These are phyloP conservation scores for Thelaira solivaga DNA, from an alignment of 2,888 invertebrate species.

Conservation along the genomic window DNA sequence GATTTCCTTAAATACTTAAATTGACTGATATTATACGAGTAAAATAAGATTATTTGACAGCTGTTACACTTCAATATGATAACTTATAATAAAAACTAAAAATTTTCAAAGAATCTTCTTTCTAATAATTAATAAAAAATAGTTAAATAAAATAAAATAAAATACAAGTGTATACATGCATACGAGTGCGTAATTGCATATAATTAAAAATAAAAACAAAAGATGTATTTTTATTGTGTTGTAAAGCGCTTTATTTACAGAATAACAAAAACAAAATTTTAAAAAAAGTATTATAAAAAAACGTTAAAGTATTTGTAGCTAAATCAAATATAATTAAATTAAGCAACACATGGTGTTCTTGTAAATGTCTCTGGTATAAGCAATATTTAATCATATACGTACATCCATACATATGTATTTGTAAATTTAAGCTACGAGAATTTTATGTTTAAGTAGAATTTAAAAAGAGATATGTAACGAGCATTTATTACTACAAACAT, in stretches of 20 bases:
- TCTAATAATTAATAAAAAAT: too few relatives aligned
- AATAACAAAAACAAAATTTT: conserved; percentile 40
- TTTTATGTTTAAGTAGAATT: not conserved
- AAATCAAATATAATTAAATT: conserved; percentile 10
- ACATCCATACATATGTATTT: conserved; percentile 50
- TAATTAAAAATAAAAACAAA: not conserved
- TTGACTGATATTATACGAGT: too few relatives aligned
- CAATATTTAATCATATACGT: conserved; percentile 62
- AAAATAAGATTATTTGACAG: too few relatives aligned
- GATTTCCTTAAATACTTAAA: too few relatives aligned
- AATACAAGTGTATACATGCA: too few relatives aligned
- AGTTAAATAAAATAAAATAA: too few relatives aligned
- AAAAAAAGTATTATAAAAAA: not conserved
- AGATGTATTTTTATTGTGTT: conserved; percentile 29
- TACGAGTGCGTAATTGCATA: too few relatives aligned
- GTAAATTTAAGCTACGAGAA: not conserved
- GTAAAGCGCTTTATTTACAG: conserved; percentile 19
- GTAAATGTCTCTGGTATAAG: conserved; percentile 58
- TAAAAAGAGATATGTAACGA: not conserved
- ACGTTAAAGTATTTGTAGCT: conserved; percentile 2
- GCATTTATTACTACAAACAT: too few relatives aligned
- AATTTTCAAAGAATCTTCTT: too few relatives aligned
- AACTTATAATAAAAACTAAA: too few relatives aligned
- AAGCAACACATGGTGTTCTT: conserved; percentile 55
- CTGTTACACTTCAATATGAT: too few relatives aligned